phyloP scores from a whole-genome alignment of 2,888 invertebrate genomes.

The Lycaena phlaeas region DNA sequence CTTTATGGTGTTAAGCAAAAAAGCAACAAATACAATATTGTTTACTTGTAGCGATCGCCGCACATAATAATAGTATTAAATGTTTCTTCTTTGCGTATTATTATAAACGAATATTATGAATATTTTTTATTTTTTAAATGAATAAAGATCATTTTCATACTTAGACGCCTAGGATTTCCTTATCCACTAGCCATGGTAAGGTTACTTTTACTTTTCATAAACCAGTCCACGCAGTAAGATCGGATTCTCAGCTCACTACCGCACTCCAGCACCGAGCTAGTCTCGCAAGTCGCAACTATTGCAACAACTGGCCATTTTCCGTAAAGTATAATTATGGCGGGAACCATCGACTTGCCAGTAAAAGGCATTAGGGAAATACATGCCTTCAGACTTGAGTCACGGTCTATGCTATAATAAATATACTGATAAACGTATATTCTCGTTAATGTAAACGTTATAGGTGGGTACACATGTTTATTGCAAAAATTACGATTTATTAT shows the following conservation, averaged over 20 bases:
- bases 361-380: constrained; percentile 19
- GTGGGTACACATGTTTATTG: no score
- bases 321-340: constrained; percentile 36
- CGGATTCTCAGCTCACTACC: constrained; percentile 24
- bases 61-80: no score
- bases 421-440: no score
- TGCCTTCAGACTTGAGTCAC: neutral
- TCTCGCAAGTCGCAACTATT: neutral
- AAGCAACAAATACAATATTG: no score
- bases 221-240: constrained; percentile 23
- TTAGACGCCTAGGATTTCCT: constrained; percentile 6
- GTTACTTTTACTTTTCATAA: constrained; percentile 39
- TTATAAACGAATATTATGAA: no score
- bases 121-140: no score
- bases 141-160: no score
- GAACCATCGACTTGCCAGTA: constrained; percentile 25
- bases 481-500: no score
- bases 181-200: constrained; percentile 1
- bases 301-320: constrained; percentile 37
- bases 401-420: neutral
- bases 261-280: constrained; percentile 26
- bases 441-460: no score
- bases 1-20: no score
- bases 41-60: no score
- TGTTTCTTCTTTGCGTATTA: no score